Conservation (phyloP, 2,888 invertebrate genomes). For the Cotesia congregata region DNA sequence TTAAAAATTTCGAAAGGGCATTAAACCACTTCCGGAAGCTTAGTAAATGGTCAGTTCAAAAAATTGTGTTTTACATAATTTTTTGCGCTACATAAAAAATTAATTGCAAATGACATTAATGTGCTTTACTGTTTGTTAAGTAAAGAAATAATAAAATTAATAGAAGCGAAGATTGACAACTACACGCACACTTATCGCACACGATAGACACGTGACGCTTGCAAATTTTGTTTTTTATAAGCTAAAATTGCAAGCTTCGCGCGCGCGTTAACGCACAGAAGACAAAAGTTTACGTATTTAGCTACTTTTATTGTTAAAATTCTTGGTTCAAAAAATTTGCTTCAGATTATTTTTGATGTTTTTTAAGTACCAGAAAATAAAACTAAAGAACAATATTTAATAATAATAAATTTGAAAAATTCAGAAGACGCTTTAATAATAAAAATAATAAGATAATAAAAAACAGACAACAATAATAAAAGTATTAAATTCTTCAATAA, state of each 20-base stretch:
- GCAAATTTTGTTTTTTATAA: constrained; percentile 7
- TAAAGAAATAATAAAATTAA: constrained; percentile 3
- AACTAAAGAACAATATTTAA: no score
- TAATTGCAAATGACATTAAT: not conserved
- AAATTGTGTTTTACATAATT: not conserved
- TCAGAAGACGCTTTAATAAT: not conserved
- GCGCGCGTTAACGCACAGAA: constrained; percentile 49
- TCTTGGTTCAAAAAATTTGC: not conserved
- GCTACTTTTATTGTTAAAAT: constrained; percentile 35
- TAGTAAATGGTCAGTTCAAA: constrained; percentile 5
- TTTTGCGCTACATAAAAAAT: not conserved
- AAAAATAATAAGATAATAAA: not conserved
- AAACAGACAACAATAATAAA: no score
- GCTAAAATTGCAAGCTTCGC: constrained; percentile 33
- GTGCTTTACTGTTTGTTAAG: not conserved
- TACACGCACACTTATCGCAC: constrained; percentile 51
- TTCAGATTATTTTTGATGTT: no score
- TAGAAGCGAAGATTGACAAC: constrained; percentile 41
- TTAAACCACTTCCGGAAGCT: constrained; percentile 29
- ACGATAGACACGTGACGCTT: constrained; percentile 40
- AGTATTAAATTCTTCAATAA: not conserved
- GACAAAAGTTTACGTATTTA: constrained; percentile 36
- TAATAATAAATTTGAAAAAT: constrained; percentile 28
- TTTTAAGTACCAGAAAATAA: no score
- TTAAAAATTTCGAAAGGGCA: constrained; percentile 20